These are phyloP conservation scores for Mormyrus lacerda DNA, from an alignment of 2,113 vertebrate genomes.

Conservation along the genomic window DNA sequence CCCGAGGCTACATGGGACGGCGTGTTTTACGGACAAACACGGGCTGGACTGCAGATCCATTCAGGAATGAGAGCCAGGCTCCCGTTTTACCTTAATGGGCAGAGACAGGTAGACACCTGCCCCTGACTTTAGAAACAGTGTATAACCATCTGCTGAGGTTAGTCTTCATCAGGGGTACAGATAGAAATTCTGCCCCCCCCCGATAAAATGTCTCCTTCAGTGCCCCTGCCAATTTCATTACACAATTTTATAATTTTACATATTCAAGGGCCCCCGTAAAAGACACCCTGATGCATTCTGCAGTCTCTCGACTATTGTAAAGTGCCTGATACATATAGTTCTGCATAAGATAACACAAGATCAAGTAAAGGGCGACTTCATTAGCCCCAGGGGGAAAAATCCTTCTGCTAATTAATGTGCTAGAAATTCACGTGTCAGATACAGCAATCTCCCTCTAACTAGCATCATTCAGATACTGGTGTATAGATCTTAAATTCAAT, in stretches of 20 bases:
- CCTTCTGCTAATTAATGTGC: neutral
- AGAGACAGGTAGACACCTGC: neutral
- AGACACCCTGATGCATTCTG: slow-evolving; percentile 12
- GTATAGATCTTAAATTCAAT: neutral
- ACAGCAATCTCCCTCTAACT: neutral
- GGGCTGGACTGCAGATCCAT: neutral
- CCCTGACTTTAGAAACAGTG: neutral
- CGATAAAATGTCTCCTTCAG: neutral
- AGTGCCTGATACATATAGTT: neutral
- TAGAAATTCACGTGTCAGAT: neutral
- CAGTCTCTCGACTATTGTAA: slow-evolving; percentile 3
- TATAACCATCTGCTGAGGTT: neutral
- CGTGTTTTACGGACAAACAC: neutral
- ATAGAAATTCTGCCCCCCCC: neutral
- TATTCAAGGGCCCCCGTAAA: neutral
- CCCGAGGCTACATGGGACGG: neutral
- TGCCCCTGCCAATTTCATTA: neutral
- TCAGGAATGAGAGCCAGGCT: neutral
- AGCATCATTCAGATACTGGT: neutral
- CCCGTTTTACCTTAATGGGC: neutral
- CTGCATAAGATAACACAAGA: neutral
- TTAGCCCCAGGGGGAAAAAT: neutral
- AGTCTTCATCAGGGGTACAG: neutral
- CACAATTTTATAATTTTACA: neutral
- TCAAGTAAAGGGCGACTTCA: neutral